Percentiles rank a stretch among this genome's conserved stretches.
Conservation (phyloP, 2,797 vertebrate species). For the Enteromius afrohamiltoni region DNA sequence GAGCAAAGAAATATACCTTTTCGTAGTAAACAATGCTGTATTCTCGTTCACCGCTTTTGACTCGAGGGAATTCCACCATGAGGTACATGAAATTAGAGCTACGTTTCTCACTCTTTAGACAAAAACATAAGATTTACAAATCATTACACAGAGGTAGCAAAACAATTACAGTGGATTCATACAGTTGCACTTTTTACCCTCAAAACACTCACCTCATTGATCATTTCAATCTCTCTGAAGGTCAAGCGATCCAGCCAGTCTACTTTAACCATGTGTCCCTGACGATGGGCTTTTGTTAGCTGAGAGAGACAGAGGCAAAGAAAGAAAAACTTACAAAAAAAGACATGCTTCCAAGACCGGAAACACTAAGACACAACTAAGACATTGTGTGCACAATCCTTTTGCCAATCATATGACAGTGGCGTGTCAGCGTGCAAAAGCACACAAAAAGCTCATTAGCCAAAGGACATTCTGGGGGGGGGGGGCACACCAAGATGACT, state of each 20-base stretch:
- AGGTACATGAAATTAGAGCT: slow-evolving; percentile 99
- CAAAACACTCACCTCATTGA: slow-evolving; percentile 88
- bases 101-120: slow-evolving; percentile 92
- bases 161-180: background rate
- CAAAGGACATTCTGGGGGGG: slow-evolving; percentile 37
- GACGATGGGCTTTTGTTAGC: slow-evolving; percentile 97
- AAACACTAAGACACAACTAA: background rate
- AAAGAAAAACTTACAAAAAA: slow-evolving; percentile 8
- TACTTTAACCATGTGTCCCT: slow-evolving; percentile 99
- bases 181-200: background rate
- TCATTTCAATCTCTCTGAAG: slow-evolving; percentile 99
- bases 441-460: slow-evolving; percentile 29
- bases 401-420: slow-evolving; percentile 40
- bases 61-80: slow-evolving; percentile 98
- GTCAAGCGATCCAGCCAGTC: slow-evolving; percentile 98
- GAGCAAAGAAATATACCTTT: slow-evolving; percentile 80
- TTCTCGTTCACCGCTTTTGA: slow-evolving; percentile 93
- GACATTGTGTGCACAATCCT: slow-evolving; percentile 4
- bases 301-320: slow-evolving; percentile 62
- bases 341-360: background rate
- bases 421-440: slow-evolving; percentile 39
- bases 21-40: slow-evolving; percentile 98
- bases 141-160: background rate
- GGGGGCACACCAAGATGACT: slow-evolving; percentile 23
- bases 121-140: slow-evolving; percentile 4